phyloP scores from a whole-genome alignment of 2,797 vertebrate genomes.

The Eulemur albifrons region DNA sequence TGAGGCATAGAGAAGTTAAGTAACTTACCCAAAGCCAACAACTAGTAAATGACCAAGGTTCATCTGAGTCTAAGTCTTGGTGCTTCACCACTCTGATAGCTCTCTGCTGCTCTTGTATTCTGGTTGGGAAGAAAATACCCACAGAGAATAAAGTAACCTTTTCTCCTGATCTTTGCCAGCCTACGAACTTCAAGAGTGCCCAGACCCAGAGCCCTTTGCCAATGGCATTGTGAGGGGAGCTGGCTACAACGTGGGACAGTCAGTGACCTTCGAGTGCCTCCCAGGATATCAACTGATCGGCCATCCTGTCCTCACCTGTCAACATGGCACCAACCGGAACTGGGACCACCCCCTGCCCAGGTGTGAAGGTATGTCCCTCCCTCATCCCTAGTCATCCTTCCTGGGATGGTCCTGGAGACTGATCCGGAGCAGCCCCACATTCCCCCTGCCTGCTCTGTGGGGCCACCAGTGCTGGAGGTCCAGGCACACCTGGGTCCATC shows the following conservation, averaged over 20 bases:
- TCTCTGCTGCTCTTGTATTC: neutral
- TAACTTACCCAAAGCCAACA: neutral
- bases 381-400: neutral
- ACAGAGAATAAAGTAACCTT: neutral
- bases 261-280: slow-evolving; percentile 97
- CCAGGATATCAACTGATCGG: slow-evolving; percentile 95
- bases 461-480: neutral
- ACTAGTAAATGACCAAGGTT: neutral
- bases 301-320: slow-evolving; percentile 95
- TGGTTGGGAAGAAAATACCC: neutral
- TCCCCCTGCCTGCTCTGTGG: neutral
- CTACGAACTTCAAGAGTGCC: slow-evolving; percentile 96
- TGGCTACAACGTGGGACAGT: slow-evolving; percentile 97
- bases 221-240: slow-evolving; percentile 95
- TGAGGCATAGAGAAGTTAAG: neutral
- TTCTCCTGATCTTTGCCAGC: slow-evolving; percentile 73
- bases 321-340: slow-evolving; percentile 96
- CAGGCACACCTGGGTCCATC: neutral
- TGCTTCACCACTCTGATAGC: neutral
- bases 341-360: slow-evolving; percentile 96
- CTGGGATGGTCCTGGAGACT: neutral
- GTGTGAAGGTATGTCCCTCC: slow-evolving; percentile 93
- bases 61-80: neutral
- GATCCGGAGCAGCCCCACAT: neutral
- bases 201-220: slow-evolving; percentile 95